phyloP scores from a whole-genome alignment of 1,140 invertebrate species.

The Augochlora pura region DNA sequence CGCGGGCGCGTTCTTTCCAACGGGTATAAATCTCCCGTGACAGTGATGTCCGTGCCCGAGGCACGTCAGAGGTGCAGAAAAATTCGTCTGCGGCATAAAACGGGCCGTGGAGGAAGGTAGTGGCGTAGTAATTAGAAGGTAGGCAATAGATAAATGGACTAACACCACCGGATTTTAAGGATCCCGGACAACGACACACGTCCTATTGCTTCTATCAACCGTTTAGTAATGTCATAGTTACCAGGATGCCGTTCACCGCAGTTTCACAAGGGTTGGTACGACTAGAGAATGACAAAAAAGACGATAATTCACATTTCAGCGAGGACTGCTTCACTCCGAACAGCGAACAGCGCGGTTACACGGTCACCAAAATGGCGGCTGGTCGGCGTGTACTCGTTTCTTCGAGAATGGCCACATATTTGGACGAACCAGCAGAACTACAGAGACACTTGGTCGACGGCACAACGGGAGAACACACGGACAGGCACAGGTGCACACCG shows the following conservation, averaged over 20 bases:
- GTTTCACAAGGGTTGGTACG: too few species aligned
- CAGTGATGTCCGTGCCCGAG: slow-evolving; percentile 67
- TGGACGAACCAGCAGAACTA: background rate
- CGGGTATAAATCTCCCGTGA: slow-evolving; percentile 70
- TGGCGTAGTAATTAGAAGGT: slow-evolving; percentile 31
- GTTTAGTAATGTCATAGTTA: background rate
- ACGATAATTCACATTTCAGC: background rate
- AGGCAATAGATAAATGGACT: slow-evolving; percentile 54
- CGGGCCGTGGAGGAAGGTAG: slow-evolving; percentile 37
- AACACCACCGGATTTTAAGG: background rate
- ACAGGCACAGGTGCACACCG: slow-evolving; percentile 20
- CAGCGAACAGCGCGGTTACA: background rate
- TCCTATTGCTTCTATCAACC: too few species aligned
- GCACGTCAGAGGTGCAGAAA: slow-evolving; percentile 50
- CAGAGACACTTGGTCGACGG: background rate
- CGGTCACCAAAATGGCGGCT: slow-evolving; percentile 64
- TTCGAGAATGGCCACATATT: slow-evolving; percentile 15
- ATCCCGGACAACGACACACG: background rate
- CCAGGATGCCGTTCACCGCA: background rate
- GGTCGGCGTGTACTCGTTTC: slow-evolving; percentile 16
- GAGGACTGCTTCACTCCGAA: background rate
- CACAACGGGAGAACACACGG: background rate
- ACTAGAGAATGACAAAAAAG: background rate
- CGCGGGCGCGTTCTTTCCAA: slow-evolving; percentile 46
- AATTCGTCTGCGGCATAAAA: slow-evolving; percentile 52